Base-by-base conservation (phyloP, 2,888 invertebrate species). In the Pilophorus perplexus region DNA sequence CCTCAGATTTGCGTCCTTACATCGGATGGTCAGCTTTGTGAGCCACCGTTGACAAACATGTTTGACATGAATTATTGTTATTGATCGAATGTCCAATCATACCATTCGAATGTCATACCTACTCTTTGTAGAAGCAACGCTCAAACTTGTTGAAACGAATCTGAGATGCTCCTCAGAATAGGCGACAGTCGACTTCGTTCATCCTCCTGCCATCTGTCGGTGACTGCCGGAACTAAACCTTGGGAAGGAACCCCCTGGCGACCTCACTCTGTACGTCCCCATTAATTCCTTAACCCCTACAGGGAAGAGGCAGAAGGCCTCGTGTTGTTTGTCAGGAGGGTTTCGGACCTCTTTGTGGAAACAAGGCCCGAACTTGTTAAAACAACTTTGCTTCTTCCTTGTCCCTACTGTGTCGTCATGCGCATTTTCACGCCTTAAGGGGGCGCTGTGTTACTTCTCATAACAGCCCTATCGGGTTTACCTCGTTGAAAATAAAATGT, bases 321-420 rank as follows among this genome's bases (percentile, higher is more conserved):
- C 52, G 28, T 25, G 23, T 52, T 52, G 52, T 52, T 52, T 52
- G 52, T 52, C 28, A 52, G 4, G 52, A 25, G 27, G 52, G 52
- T 25, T 28, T 25, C n/a, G 52, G 27, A 52, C 6, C 52, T 52
- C 52, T 52, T 52, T 25, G 25, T 25, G 52, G 12, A 52, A 52
- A 25, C 25, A 25, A 52, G 27, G 52, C 52, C 52, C 33, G 16
- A 52, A 52, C 52, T 52, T 52, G 52, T 52, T 52, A 52, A 52
- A 52, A 52, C 52, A 52, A 52, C 52, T 14, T 52, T 6, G 52
- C 25, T 28, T 52, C 52, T 48, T 48, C 6, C 28, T 14, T 28
- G 14, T 23, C 52, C 27, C 28, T 25, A 18, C 16, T 28, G 27
- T 4, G 52, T 28, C 52, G 25, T 46, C 16, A 28, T 3, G 28